These are phyloP conservation scores for Varanus salvator DNA, from an alignment of 2,113 vertebrate species.

Conservation along the genomic window DNA sequence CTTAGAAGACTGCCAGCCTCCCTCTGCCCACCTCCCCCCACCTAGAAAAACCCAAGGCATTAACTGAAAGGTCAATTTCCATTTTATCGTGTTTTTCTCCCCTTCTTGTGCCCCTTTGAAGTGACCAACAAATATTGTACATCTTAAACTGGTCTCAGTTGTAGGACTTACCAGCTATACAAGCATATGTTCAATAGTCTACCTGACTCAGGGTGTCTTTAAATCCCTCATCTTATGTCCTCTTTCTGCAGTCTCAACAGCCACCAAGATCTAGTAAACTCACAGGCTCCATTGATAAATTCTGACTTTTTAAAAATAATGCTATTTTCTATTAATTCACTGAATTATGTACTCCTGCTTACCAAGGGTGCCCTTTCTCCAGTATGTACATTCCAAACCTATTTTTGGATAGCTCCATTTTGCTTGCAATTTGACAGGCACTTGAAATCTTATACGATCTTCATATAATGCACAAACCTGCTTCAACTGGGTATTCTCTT, in stretches of 20 bases:
- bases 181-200: not conserved
- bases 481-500: constrained; percentile 88
- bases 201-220: not conserved
- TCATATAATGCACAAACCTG: constrained; percentile 78
- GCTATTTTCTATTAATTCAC: not conserved
- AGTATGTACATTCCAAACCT: not conserved
- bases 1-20: too few relatives aligned
- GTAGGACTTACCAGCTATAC: not conserved
- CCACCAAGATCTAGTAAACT: not conserved
- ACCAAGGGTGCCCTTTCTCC: not conserved
- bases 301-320: too few relatives aligned
- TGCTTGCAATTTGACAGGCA: too few relatives aligned
- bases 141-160: not conserved
- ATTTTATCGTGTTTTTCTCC: too few relatives aligned
- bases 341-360: not conserved
- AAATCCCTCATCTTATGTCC: not conserved
- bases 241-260: not conserved
- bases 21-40: too few relatives aligned
- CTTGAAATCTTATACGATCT: not conserved
- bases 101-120: too few relatives aligned
- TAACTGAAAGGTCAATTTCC: too few relatives aligned
- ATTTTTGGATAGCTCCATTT: not conserved
- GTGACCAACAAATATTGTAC: not conserved
- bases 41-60: too few relatives aligned
- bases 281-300: not conserved